Evolutionary conservation across 2,113 vertebrate genomes (phyloP).

Genomic region (Scopus umbretta): DNA sequence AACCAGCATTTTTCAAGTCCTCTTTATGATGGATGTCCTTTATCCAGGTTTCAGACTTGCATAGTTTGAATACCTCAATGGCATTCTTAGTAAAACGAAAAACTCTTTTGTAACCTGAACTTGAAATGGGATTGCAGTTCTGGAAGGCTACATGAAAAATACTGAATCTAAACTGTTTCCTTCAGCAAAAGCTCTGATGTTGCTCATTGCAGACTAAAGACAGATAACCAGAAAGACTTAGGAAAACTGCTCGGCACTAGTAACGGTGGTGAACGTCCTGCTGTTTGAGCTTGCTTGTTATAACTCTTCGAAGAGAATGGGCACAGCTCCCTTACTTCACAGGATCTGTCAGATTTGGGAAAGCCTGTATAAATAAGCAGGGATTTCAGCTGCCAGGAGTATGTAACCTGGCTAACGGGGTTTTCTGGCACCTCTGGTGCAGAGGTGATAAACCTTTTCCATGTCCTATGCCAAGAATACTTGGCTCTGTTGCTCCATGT

Average conservation of each 20-base stretch:
- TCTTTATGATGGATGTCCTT: not conserved
- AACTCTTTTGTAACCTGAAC: not conserved
- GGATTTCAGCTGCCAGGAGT: not conserved
- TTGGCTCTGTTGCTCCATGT: not conserved
- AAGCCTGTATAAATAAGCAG: not conserved
- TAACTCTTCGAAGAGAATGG: not conserved
- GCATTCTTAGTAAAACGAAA: too few species aligned
- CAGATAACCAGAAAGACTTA: not conserved
- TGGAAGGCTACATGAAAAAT: not conserved
- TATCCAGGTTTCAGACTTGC: not conserved
- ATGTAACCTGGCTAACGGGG: not conserved
- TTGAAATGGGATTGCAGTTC: not conserved
- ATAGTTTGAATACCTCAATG: not conserved
- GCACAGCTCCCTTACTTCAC: not conserved
- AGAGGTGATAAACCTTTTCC: not conserved
- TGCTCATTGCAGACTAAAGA: not conserved
- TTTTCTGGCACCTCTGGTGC: not conserved
- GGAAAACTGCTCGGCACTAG: not conserved
- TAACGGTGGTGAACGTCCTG: not conserved
- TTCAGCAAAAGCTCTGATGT: not conserved
- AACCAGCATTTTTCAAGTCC: not conserved
- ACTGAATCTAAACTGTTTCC: not conserved
- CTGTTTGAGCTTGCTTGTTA: fast-evolving
- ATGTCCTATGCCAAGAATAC: not conserved
- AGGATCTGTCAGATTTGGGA: not conserved